These are phyloP conservation scores for Mola mola DNA, from an alignment of 2,113 vertebrate genomes.

Conservation along the genomic window DNA sequence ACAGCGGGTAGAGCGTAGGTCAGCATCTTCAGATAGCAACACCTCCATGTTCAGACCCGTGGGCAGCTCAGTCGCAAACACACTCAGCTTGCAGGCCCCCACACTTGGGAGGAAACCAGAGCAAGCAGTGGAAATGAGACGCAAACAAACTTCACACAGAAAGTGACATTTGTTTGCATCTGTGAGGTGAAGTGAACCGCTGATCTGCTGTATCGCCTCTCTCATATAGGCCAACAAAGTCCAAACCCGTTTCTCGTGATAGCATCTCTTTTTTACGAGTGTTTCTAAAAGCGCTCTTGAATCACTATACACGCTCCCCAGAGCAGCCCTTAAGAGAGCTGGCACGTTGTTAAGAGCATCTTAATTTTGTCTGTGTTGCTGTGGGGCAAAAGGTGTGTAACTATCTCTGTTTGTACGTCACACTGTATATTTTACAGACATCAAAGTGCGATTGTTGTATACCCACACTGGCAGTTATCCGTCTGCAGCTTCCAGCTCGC, in stretches of 20 bases:
- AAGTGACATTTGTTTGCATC: too few relatives aligned
- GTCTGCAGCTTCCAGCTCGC: neutral
- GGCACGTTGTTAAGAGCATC: neutral
- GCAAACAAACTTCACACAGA: slow-evolving; percentile 14
- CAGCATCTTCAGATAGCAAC: neutral
- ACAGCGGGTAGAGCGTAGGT: neutral
- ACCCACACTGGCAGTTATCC: neutral
- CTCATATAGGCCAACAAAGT: slow-evolving; percentile 1
- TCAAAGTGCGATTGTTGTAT: neutral
- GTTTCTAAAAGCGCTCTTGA: neutral
- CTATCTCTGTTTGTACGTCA: neutral
- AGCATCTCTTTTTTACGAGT: neutral
- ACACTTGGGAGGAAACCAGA: slow-evolving; percentile 8
- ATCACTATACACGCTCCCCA: neutral
- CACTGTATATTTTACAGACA: neutral
- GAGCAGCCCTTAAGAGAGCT: neutral
- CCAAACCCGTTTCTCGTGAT: neutral
- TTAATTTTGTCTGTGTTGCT: neutral
- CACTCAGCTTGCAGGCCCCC: slow-evolving; percentile 14
- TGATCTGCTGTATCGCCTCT: neutral
- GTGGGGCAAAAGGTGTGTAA: neutral
- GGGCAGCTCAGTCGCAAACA: neutral
- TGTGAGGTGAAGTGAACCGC: slow-evolving; percentile 32
- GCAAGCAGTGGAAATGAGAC: slow-evolving; percentile 15
- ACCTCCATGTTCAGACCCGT: neutral